These are phyloP conservation scores for Armadillidium nasatum DNA, from an alignment of 1,140 invertebrate species.

Conservation along the genomic window DNA sequence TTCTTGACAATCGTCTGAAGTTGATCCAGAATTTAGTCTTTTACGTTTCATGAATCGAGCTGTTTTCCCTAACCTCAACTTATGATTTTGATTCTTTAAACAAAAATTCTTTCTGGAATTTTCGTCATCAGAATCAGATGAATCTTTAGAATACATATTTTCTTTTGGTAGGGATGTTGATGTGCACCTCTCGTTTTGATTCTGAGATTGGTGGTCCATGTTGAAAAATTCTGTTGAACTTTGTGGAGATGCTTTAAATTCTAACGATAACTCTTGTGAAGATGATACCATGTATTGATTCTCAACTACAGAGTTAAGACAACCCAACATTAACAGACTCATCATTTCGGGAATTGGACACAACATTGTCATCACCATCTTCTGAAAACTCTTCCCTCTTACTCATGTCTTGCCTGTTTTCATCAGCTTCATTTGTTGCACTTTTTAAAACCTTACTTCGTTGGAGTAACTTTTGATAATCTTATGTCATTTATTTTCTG, in stretches of 20 bases:
- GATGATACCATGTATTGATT: conserved; percentile 29
- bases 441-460: not conserved
- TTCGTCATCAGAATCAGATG: not conserved
- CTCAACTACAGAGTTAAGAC: not conserved
- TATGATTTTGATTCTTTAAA: not conserved
- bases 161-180: conserved; percentile 16
- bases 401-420: too few species aligned
- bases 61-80: not conserved
- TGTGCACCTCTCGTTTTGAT: conserved; percentile 23
- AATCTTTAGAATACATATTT: not conserved
- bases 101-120: not conserved
- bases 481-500: conserved; percentile 27
- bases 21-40: not conserved
- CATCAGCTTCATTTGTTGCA: too few species aligned
- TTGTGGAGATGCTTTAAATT: not conserved
- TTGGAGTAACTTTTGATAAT: conserved; percentile 24
- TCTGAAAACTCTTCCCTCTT: not conserved
- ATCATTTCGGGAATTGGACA: not conserved
- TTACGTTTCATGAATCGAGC: not conserved
- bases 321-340: not conserved
- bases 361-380: not conserved
- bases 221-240: not conserved
- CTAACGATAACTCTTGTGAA: conserved; percentile 30
- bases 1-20: not conserved
- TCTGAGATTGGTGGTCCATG: not conserved